Base-by-base conservation (phyloP, 2,888 invertebrate genomes). In the Andrena fulva region DNA sequence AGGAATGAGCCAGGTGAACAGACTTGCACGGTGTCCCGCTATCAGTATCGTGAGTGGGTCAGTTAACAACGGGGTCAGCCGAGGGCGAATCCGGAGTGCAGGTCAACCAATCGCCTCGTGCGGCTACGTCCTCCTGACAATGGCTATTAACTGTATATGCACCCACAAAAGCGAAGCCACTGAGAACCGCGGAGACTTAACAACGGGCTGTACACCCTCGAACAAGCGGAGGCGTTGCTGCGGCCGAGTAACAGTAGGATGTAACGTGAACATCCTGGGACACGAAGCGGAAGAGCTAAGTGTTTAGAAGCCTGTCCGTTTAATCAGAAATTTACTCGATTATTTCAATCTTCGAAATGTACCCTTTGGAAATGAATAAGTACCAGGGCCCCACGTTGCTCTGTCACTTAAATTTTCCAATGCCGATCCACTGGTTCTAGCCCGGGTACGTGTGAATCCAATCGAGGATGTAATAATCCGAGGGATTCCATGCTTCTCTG, bases 31-130 rank as follows among this genome's bases (percentile, higher is more conserved):
- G 64, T 85, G 86, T 80, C 83, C 85, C 88, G 84, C 85, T 88
- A 82, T 87, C 88, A 77, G 85, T 81, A 85, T 85, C 85, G 85
- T 79, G 85, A 90, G 90, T 90, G 89, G 90, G 90, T 90, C 90
- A 90, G 90, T 89, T 89, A 87, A 87, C 89, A 90, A 90, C 80
- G 89, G 85, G 89, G 90, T 90, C 90, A 90, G 82, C 77, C 85
- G 86, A 89, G 89, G 90, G 90, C 90, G 88, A 90, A 88, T 90
- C 85, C 84, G 88, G 87, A 82, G 66, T 83, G 85, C 87, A 81
- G 88, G 89, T 89, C 89, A 85, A 70, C 88, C 89, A 87, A 88
- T 89, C 82, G 76, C 79, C 69, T 72, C 82, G 77, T 71, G 70
- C 80, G 74, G 52, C 72, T 70, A 64, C 76, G 74, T 82, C 71